These are phyloP conservation scores for Anguilla obscura DNA, from an alignment of 2,797 vertebrate genomes.

Conservation along the genomic window DNA sequence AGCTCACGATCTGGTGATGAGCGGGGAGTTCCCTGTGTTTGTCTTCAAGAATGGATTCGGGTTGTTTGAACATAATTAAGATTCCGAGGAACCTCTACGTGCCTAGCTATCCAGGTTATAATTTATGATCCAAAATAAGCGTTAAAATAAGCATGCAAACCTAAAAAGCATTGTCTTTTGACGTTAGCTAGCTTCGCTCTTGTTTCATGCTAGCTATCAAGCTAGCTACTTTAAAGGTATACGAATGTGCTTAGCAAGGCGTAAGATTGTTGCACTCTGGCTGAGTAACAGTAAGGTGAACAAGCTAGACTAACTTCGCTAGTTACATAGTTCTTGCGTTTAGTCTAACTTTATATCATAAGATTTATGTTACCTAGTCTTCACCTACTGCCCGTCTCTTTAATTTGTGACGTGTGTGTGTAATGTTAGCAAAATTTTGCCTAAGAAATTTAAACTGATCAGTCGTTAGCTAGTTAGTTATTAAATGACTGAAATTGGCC, in stretches of 20 bases:
- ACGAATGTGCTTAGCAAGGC: background rate
- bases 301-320: conserved; percentile 34
- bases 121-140: background rate
- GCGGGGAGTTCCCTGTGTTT: conserved; percentile 23
- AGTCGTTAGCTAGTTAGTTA: background rate
- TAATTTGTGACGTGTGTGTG: background rate
- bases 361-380: background rate
- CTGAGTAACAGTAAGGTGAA: conserved; percentile 41
- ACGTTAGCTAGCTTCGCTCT: background rate
- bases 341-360: background rate
- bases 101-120: conserved; percentile 32
- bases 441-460: background rate
- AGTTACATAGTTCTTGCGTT: conserved; percentile 26
- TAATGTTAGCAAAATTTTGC: background rate
- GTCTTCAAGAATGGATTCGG: background rate
- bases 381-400: background rate
- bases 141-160: background rate
- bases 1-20: conserved; percentile 13
- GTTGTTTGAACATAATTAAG: background rate
- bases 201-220: background rate
- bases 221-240: background rate
- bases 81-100: background rate
- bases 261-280: background rate
- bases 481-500: background rate
- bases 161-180: conserved; percentile 45